These are phyloP conservation scores for Gorsachius magnificus DNA, from an alignment of 2,797 vertebrate species.

Conservation along the genomic window DNA sequence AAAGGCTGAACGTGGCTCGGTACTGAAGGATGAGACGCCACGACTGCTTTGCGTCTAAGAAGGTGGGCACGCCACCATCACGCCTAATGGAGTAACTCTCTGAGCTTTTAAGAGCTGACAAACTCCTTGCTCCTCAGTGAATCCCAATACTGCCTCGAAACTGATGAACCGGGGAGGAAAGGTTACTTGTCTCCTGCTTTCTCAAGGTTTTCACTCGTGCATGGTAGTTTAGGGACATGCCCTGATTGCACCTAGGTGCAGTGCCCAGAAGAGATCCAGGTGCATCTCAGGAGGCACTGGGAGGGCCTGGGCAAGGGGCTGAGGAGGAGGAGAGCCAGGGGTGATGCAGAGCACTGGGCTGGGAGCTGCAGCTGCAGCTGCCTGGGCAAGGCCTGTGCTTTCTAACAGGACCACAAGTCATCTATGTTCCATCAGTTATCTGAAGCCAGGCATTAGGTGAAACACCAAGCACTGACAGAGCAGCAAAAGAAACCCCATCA, in stretches of 20 bases:
- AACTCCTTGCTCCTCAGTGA: background rate
- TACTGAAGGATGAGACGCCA: background rate
- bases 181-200: background rate
- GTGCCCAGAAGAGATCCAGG: background rate
- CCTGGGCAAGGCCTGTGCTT: background rate
- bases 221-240: background rate
- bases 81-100: accelerated
- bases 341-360: background rate
- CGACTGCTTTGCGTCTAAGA: background rate
- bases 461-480: background rate
- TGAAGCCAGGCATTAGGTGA: background rate
- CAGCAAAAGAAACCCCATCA: background rate
- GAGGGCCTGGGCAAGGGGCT: background rate
- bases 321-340: background rate
- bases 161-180: background rate
- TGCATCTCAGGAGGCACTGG: background rate
- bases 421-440: background rate
- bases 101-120: background rate
- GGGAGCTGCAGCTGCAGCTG: background rate
- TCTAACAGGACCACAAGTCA: background rate
- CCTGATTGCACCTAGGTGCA: background rate
- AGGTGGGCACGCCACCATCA: background rate
- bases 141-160: background rate
- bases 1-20: accelerated
- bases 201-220: background rate